phyloP scores from a whole-genome alignment of 2,797 vertebrate genomes.

The Falco naumanni region DNA sequence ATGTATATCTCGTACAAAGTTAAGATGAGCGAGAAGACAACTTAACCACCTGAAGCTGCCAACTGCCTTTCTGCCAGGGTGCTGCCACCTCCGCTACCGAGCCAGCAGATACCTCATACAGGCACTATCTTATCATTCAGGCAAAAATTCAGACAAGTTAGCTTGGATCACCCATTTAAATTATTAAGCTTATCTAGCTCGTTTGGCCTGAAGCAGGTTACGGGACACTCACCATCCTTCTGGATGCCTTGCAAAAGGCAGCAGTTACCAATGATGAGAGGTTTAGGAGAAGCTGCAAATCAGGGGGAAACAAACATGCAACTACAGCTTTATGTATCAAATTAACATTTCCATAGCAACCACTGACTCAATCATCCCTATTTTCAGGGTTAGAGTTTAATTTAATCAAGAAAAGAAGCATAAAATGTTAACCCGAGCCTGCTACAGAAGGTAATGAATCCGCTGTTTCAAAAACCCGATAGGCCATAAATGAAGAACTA shows the following conservation, averaged over 20 bases:
- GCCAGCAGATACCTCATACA: not conserved
- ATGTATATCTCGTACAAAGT: not conserved
- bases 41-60: not conserved
- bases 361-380: not conserved
- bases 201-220: not conserved
- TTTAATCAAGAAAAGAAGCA: not conserved
- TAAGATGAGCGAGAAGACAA: not conserved
- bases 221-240: not conserved
- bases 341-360: not conserved
- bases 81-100: not conserved
- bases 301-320: not conserved
- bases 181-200: not conserved
- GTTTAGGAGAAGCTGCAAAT: not conserved
- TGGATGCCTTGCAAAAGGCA: not conserved
- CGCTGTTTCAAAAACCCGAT: not conserved
- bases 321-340: not conserved
- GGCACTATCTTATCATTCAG: not conserved
- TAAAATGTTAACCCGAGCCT: not conserved
- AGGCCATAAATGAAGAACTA: not conserved
- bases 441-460: not conserved
- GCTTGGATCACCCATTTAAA: not conserved
- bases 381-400: not conserved
- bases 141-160: not conserved
- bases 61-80: not conserved
- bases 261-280: accelerated